These are phyloP conservation scores for Scalopus aquaticus DNA, from an alignment of 2,113 vertebrate genomes.

Conservation along the genomic window DNA sequence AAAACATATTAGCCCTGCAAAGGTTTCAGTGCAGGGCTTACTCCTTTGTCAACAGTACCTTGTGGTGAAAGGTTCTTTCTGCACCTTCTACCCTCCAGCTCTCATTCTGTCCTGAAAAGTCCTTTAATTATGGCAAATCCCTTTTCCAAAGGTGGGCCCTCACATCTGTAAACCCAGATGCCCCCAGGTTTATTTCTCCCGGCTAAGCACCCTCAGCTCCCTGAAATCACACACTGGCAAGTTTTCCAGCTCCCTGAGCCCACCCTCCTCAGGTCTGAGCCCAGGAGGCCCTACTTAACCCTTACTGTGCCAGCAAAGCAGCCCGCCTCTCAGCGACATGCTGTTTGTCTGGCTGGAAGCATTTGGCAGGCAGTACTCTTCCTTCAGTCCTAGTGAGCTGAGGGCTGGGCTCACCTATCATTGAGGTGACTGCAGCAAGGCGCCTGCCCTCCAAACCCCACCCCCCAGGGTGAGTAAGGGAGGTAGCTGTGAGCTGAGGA, in stretches of 20 bases:
- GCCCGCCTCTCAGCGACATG: background rate
- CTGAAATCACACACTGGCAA: background rate
- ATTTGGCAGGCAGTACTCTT: background rate
- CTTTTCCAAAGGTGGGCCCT: background rate
- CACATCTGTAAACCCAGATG: background rate
- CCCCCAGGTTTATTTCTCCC: background rate
- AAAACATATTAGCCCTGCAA: background rate
- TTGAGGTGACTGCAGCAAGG: background rate
- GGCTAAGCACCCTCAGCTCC: background rate
- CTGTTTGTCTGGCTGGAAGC: background rate
- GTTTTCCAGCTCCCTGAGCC: background rate
- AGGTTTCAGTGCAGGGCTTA: background rate
- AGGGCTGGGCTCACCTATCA: background rate
- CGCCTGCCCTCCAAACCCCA: background rate
- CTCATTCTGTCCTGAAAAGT: background rate
- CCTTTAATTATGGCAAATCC: background rate
- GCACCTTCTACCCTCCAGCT: background rate
- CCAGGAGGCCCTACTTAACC: background rate
- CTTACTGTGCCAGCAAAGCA: background rate
- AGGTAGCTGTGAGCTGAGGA: background rate
- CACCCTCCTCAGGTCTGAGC: background rate
- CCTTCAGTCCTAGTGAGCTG: background rate
- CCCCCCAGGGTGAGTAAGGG: background rate
- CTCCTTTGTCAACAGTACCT: too few relatives aligned
- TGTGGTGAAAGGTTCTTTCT: background rate